Evolutionary conservation across 2,888 invertebrate species (phyloP).

Genomic region (Timema cristinae): DNA sequence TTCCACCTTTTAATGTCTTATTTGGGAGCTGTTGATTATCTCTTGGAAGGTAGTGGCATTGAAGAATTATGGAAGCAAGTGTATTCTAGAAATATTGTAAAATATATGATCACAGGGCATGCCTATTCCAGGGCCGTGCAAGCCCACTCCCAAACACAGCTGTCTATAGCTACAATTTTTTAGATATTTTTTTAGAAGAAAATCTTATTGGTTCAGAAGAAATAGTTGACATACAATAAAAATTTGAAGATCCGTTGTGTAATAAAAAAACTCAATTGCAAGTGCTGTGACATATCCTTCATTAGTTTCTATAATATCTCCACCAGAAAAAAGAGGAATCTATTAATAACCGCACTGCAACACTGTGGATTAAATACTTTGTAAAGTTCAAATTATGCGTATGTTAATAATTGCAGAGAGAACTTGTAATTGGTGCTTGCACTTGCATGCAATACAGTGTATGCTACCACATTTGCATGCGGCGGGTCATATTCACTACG

Average conservation of each 20-base stretch:
- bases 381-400: background rate
- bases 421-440: background rate
- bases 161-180: background rate
- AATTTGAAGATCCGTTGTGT: too few species aligned
- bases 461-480: background rate
- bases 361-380: background rate
- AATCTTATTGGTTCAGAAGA: background rate
- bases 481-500: background rate
- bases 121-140: slow-evolving; percentile 4
- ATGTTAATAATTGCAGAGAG: background rate
- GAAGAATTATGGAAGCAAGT: background rate
- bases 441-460: background rate
- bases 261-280: too few species aligned
- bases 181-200: background rate
- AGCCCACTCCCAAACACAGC: background rate
- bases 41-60: background rate
- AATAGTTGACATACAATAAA: too few species aligned
- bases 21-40: background rate
- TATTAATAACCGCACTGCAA: background rate
- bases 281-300: too few species aligned
- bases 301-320: background rate
- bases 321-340: background rate
- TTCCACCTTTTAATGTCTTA: background rate
- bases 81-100: background rate
- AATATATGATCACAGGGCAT: background rate